Evolutionary conservation across 1,140 invertebrate genomes (phyloP).

Genomic region (Ostrea denselamellosa): DNA sequence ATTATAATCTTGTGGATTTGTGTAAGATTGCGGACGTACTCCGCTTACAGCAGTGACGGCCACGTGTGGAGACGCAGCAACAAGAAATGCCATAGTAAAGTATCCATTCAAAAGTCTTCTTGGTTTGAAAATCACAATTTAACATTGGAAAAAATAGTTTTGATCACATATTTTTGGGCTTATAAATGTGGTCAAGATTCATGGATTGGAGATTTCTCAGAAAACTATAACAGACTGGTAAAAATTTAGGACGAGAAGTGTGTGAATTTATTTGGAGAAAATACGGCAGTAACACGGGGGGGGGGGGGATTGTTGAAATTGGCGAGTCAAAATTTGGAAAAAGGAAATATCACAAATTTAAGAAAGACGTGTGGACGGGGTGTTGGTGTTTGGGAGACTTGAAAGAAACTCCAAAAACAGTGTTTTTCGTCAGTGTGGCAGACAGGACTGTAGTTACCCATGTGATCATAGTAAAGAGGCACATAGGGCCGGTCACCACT

Average conservation of each 20-base stretch:
- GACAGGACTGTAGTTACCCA: not conserved
- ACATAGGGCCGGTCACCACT: too few species aligned
- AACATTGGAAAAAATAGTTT: too few species aligned
- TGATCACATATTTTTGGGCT: constrained; percentile 24
- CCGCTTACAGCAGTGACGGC: too few species aligned
- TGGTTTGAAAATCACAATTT: too few species aligned
- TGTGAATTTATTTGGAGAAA: not conserved
- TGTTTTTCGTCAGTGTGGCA: not conserved
- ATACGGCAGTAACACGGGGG: not conserved
- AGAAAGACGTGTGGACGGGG: too few species aligned
- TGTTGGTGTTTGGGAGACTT: not conserved
- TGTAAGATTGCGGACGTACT: too few species aligned
- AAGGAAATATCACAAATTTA: constrained; percentile 29
- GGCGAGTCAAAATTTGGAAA: not conserved
- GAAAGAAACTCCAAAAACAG: not conserved
- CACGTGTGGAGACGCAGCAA: too few species aligned
- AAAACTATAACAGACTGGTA: constrained; percentile 36
- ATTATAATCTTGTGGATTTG: too few species aligned
- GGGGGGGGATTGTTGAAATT: constrained; percentile 23
- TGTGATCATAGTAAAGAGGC: too few species aligned
- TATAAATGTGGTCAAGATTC: not conserved
- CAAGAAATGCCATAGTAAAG: too few species aligned
- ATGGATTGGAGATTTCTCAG: not conserved
- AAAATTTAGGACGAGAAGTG: constrained; percentile 20
- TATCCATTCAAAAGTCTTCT: too few species aligned